phyloP scores from a whole-genome alignment of 2,888 invertebrate genomes.

The Ditylenchus weischeri region DNA sequence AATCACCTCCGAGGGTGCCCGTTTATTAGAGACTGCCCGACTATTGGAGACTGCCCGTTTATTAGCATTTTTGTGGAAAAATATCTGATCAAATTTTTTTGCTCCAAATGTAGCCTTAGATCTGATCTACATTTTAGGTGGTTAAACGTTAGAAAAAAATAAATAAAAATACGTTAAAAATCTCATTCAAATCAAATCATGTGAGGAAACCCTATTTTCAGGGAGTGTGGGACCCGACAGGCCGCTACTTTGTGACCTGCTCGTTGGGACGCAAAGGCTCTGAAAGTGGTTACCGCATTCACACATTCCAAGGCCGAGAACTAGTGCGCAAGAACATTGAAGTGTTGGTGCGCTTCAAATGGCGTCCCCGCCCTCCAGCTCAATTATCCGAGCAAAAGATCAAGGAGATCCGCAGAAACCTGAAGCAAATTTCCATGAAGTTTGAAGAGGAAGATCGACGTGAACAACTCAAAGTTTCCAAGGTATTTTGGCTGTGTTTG shows the following conservation, averaged over 20 bases:
- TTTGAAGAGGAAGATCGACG: constrained; percentile 85
- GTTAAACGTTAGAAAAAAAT: too few species aligned
- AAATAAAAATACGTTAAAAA: too few species aligned
- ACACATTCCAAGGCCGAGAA: constrained; percentile 82
- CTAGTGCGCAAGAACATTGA: constrained; percentile 80
- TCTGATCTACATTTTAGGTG: too few species aligned
- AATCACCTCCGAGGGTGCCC: too few species aligned
- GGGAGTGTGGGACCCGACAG: constrained; percentile 99
- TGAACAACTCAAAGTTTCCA: constrained; percentile 53
- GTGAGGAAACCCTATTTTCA: constrained; percentile 67
- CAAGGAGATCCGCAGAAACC: constrained; percentile 86
- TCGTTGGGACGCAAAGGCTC: constrained; percentile 72
- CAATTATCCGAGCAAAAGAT: constrained; percentile 79
- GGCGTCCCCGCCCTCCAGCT: constrained; percentile 89
- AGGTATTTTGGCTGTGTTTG: constrained; percentile 35
- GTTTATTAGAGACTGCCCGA: too few species aligned
- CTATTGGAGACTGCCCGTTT: too few species aligned
- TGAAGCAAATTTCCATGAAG: constrained; percentile 91
- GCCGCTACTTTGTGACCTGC: constrained; percentile 90
- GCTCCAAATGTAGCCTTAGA: too few species aligned
- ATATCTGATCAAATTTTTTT: too few species aligned
- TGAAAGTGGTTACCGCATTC: constrained; percentile 85
- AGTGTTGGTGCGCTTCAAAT: constrained; percentile 86
- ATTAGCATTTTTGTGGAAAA: too few species aligned
- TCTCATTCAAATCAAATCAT: neutral